These are phyloP conservation scores for Ctena decussata DNA, from an alignment of 2,888 invertebrate genomes.

Conservation along the genomic window DNA sequence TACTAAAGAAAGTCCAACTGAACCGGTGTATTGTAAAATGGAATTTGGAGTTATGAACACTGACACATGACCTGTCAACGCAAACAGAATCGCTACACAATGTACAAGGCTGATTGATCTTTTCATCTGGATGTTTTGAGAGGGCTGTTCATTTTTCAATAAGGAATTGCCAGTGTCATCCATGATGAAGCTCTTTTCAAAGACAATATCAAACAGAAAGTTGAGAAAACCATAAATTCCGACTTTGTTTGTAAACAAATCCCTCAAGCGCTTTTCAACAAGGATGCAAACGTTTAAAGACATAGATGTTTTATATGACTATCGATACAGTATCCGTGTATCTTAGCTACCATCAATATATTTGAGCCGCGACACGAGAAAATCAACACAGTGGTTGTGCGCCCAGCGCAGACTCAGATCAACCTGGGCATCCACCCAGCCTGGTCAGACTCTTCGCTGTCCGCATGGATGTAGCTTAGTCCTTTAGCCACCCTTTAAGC, in stretches of 20 bases:
- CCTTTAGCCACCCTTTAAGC: too few relatives aligned
- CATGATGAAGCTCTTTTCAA: not conserved
- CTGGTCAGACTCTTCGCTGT: too few relatives aligned
- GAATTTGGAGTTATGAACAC: slow-evolving; percentile 99
- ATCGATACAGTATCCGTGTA: too few relatives aligned
- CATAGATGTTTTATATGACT: too few relatives aligned
- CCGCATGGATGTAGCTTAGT: too few relatives aligned
- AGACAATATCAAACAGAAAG: too few relatives aligned
- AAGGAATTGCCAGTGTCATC: not conserved
- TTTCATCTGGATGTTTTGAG: slow-evolving; percentile 67
- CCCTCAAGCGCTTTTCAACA: not conserved
- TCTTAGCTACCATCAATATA: too few relatives aligned
- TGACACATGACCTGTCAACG: slow-evolving; percentile 80
- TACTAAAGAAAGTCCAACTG: slow-evolving; percentile 97
- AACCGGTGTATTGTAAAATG: slow-evolving; percentile 94
- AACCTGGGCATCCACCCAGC: too few relatives aligned
- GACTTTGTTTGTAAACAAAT: not conserved
- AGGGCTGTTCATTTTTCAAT: not conserved
- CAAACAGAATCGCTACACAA: slow-evolving; percentile 78
- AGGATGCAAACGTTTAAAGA: not conserved
- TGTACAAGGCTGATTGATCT: slow-evolving; percentile 78
- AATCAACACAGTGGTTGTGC: too few relatives aligned
- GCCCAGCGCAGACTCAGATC: too few relatives aligned
- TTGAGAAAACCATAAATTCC: too few relatives aligned
- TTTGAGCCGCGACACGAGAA: too few relatives aligned